Base-by-base conservation (phyloP, 2,113 vertebrate species). In the Limnothrissa miodon region DNA sequence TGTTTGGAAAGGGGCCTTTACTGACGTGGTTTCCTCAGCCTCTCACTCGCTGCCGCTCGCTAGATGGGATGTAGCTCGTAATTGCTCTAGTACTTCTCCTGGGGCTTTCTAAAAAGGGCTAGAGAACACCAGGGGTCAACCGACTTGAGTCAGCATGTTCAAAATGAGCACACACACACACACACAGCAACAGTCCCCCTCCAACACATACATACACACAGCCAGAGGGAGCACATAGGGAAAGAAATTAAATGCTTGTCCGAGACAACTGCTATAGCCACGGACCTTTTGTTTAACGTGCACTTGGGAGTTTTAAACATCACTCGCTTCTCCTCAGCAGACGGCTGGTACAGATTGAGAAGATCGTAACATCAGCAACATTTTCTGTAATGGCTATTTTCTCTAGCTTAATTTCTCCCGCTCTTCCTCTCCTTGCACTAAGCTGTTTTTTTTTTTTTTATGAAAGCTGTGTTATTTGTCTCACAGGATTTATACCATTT, bases 221-320 rank as follows among this genome's bases (percentile, higher is more conserved):
- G 33, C 5, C 15, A 36, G 66, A 36, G 29, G 1, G 13, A 74
- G 29, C 15, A 13, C 66, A 74, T 33, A 74, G 80, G 39, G 74
- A 39, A 15, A 83, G 81, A 81, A 85, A 51, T 84, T 46, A 62
- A 80, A 33, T 82, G 82, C 70, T 87, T 86, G 82, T 83, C 82
- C 80, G 78, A 66, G 80, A 78, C 79, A 80, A 82, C 83, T 78
- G 70, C 83, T 80, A 80, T 82, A 83, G 78, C 82, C 84, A 45
- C 51, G 53, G 81, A 82, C 79, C 84, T 87, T 83, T 87, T 74
- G 83, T 85, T 87, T 87, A 85, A 84, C 45, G 53, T 53, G 82
- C 86, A 85, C 84, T 56, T 74, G 82, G 84, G 62, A 84, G 84
- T 78, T 23, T 42, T 87, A 81, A 87, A 85, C 46, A n/a, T 85